Evolutionary conservation across 2,888 invertebrate genomes (phyloP).

Genomic region (Micoletzkya japonica): DNA sequence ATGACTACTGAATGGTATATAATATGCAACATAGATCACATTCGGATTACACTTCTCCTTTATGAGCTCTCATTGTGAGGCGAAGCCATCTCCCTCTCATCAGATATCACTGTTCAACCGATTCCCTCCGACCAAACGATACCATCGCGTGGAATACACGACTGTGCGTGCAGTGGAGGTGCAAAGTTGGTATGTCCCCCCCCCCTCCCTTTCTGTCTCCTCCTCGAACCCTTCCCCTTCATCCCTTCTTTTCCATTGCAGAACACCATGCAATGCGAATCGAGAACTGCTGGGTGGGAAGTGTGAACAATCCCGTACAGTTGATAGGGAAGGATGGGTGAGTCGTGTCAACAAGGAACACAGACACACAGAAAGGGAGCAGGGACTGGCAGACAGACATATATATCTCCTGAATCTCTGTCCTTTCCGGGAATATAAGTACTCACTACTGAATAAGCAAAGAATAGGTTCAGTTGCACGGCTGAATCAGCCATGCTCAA

Average conservation of each 20-base stretch:
- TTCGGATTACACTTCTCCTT: neutral
- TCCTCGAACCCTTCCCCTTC: no score
- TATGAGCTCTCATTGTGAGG: no score
- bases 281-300: slow-evolving; percentile 28
- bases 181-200: slow-evolving; percentile 22
- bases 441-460: neutral
- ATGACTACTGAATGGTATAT: neutral
- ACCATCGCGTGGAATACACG: slow-evolving; percentile 29
- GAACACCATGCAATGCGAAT: slow-evolving; percentile 27
- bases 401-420: neutral
- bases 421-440: neutral
- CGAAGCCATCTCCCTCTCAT: no score
- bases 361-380: neutral
- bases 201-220: no score
- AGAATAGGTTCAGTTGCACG: slow-evolving; percentile 14
- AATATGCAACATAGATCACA: neutral
- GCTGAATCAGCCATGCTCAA: slow-evolving; percentile 26
- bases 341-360: neutral
- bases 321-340: slow-evolving; percentile 28
- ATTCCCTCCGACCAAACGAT: slow-evolving; percentile 17
- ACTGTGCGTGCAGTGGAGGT: slow-evolving; percentile 23
- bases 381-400: neutral
- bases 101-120: slow-evolving; percentile 22
- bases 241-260: no score
- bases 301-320: slow-evolving; percentile 27